phyloP scores from a whole-genome alignment of 2,113 vertebrate genomes.

The Tretioscincus oriximinensis region DNA sequence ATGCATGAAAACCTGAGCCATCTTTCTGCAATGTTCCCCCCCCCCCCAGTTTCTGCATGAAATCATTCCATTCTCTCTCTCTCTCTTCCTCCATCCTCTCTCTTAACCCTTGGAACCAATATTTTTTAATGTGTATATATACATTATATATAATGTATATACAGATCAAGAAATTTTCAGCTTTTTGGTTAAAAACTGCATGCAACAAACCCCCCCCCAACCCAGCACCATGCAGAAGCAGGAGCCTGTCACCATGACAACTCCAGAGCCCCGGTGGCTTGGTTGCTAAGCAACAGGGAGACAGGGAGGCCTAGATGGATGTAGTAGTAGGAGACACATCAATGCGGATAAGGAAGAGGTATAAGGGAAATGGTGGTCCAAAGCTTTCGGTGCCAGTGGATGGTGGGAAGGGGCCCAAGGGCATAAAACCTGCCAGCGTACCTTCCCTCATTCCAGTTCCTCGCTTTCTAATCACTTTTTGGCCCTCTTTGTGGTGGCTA shows the following conservation, averaged over 20 bases:
- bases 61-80: background rate
- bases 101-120: background rate
- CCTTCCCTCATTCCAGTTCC: no score
- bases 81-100: no score
- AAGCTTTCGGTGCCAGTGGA: no score
- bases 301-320: conserved; percentile 20
- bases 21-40: background rate
- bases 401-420: background rate
- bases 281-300: conserved; percentile 27
- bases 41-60: no score
- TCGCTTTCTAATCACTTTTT: background rate
- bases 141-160: no score
- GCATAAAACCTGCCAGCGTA: background rate
- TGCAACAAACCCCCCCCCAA: background rate
- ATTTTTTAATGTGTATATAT: background rate
- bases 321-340: conserved; percentile 29
- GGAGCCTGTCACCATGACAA: conserved; percentile 33
- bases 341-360: conserved; percentile 9
- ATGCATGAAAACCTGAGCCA: no score
- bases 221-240: background rate
- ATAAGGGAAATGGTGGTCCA: background rate
- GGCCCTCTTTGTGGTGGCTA: no score
- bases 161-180: no score
- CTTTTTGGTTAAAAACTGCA: background rate
- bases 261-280: conserved; percentile 32